phyloP scores from a whole-genome alignment of 35 echinoderm and acorn worm species.

The Diadema setosum region DNA sequence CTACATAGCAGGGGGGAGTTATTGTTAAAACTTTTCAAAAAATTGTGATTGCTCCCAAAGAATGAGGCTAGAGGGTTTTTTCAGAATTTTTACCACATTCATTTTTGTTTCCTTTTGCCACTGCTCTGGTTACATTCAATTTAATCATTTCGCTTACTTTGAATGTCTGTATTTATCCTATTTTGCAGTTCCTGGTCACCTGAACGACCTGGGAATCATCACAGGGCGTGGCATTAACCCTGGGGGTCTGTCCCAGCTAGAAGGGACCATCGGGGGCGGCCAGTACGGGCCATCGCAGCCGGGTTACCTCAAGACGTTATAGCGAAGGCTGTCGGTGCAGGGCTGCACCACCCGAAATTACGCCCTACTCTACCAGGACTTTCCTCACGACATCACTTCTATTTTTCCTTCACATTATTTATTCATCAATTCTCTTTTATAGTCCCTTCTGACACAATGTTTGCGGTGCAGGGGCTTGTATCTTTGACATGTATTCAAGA shows the following conservation, averaged over 20 bases:
- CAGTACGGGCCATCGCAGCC: slow-evolving; percentile 30
- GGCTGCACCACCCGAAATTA: neutral
- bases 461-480: neutral
- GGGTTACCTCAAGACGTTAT: slow-evolving; percentile 60
- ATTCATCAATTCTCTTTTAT: neutral
- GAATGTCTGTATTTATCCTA: no score
- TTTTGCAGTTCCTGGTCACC: neutral
- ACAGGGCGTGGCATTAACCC: slow-evolving; percentile 32
- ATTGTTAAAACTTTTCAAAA: neutral
- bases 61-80: neutral
- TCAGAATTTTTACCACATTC: neutral
- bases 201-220: slow-evolving; percentile 25
- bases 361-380: no score
- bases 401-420: neutral
- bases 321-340: slow-evolving; percentile 16
- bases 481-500: neutral
- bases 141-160: neutral
- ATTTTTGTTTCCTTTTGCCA: neutral
- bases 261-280: neutral
- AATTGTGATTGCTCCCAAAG: neutral
- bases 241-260: slow-evolving; percentile 28
- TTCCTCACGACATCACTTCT: neutral
- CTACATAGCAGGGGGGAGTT: neutral
- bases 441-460: neutral
- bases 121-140: neutral